phyloP scores from a whole-genome alignment of 2,113 vertebrate species.

The Ivindomyrus marchei region DNA sequence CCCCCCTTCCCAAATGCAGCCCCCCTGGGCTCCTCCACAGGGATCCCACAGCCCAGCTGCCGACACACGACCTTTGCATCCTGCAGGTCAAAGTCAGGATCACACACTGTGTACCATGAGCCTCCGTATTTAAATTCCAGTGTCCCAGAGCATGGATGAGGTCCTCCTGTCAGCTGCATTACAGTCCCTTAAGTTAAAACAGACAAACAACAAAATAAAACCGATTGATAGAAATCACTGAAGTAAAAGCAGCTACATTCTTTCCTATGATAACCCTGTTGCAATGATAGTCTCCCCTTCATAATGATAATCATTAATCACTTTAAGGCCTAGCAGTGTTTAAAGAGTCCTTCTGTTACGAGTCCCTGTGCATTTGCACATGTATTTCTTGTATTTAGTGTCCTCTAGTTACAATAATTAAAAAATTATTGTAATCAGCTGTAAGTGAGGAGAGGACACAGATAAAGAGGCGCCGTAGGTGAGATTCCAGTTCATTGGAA shows the following conservation, averaged over 20 bases:
- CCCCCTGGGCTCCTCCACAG: background rate
- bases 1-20: background rate
- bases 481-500: too few relatives aligned
- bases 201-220: background rate
- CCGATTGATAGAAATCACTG: background rate
- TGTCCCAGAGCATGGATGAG: background rate
- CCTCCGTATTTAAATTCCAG: background rate
- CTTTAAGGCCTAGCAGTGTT: background rate
- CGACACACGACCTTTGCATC: background rate
- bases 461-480: too few relatives aligned
- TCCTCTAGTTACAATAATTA: too few relatives aligned
- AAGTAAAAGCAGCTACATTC: background rate
- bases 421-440: too few relatives aligned
- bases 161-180: background rate
- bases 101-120: background rate
- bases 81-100: background rate
- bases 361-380: too few relatives aligned
- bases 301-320: background rate
- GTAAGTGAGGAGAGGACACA: too few relatives aligned
- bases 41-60: background rate
- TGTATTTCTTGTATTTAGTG: too few relatives aligned
- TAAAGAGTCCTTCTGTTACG: background rate
- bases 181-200: background rate
- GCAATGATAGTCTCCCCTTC: background rate
- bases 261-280: background rate